Evolutionary conservation across 2,113 vertebrate species (phyloP).

Genomic region (Charadrius vociferus): DNA sequence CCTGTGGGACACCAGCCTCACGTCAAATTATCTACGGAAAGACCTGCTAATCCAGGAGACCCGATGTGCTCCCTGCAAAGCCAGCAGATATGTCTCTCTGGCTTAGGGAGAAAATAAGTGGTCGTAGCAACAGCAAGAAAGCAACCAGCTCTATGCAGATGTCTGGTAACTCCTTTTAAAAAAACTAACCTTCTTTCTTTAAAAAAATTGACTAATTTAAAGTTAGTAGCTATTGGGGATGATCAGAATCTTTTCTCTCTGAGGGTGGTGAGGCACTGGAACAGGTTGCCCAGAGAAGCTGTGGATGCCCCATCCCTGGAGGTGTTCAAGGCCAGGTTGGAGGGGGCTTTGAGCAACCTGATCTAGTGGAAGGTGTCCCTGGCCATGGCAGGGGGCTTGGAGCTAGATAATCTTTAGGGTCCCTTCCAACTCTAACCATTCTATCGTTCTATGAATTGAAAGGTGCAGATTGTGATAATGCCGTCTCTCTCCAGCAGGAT

Average conservation of each 20-base stretch:
- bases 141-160: background rate
- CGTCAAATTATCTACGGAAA: background rate
- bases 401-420: too few species aligned
- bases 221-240: background rate
- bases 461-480: background rate
- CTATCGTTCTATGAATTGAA: background rate
- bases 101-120: background rate
- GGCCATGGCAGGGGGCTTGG: too few species aligned
- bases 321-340: too few species aligned
- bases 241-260: background rate
- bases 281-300: too few species aligned
- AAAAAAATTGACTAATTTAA: background rate
- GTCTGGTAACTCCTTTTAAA: background rate
- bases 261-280: too few species aligned
- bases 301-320: too few species aligned
- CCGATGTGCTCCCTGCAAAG: background rate
- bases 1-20: background rate
- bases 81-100: background rate
- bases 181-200: background rate
- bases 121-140: background rate
- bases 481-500: background rate
- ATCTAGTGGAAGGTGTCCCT: too few species aligned
- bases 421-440: too few species aligned
- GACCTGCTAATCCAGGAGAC: conserved; percentile 48
- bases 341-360: too few species aligned